These are phyloP conservation scores for Caenorhabditis latens DNA, from an alignment of 1,140 invertebrate species.

Conservation along the genomic window DNA sequence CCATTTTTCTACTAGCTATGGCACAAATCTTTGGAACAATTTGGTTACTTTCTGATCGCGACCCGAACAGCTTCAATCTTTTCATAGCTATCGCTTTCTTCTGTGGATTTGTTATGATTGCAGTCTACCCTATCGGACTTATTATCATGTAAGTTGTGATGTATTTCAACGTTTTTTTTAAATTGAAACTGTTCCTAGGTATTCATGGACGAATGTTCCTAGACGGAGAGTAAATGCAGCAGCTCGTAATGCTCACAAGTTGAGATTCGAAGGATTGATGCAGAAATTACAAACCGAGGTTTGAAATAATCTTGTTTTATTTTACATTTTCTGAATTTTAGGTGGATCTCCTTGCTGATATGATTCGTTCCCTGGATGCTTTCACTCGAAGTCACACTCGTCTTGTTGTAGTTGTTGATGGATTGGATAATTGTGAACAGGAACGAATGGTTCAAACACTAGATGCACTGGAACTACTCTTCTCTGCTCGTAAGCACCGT, in stretches of 20 bases:
- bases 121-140: background rate
- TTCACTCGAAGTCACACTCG: conserved; percentile 76
- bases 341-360: conserved; percentile 87
- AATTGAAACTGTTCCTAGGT: background rate
- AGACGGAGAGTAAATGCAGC: conserved; percentile 72
- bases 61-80: conserved; percentile 30
- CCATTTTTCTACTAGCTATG: conserved; percentile 25
- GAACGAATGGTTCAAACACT: conserved; percentile 81
- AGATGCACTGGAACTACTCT: conserved; percentile 93
- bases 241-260: conserved; percentile 70
- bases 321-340: conserved; percentile 1
- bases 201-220: conserved; percentile 80
- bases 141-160: conserved; percentile 12
- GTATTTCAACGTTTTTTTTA: background rate
- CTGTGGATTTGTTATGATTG: conserved; percentile 25
- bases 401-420: conserved; percentile 92
- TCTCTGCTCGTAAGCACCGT: conserved; percentile 79
- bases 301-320: background rate
- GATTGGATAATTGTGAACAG: conserved; percentile 96
- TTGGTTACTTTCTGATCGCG: conserved; percentile 61
- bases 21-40: conserved; percentile 58
- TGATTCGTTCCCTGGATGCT: conserved; percentile 81
- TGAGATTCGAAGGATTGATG: conserved; percentile 78
- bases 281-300: conserved; percentile 83
- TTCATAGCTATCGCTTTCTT: conserved; percentile 53